phyloP scores from a whole-genome alignment of 2,113 vertebrate genomes.

The Lophius piscatorius region DNA sequence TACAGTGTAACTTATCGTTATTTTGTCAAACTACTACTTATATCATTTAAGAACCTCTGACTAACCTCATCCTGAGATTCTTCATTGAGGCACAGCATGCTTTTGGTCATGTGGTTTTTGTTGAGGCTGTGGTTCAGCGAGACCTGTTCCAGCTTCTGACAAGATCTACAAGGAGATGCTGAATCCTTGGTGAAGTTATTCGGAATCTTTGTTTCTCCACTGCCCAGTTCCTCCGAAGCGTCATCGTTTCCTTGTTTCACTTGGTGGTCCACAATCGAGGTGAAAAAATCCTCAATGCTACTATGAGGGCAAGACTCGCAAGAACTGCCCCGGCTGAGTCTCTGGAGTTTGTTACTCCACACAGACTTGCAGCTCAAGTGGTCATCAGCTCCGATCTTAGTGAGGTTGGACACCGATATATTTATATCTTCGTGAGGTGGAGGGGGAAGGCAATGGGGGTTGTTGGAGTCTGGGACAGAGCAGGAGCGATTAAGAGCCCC shows the following conservation, averaged over 20 bases:
- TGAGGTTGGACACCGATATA: conserved; percentile 74
- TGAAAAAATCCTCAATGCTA: conserved; percentile 25
- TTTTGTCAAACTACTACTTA: too few relatives aligned
- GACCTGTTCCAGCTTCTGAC: conserved; percentile 41
- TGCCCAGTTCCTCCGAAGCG: not conserved
- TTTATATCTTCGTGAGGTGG: conserved; percentile 72
- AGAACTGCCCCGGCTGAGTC: conserved; percentile 53
- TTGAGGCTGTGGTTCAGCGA: conserved; percentile 45
- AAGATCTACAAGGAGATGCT: conserved; percentile 14
- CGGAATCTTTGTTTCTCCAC: not conserved
- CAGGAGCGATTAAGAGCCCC: conserved; percentile 81
- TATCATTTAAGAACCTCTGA: not conserved
- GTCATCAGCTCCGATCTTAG: conserved; percentile 76
- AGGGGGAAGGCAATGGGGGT: conserved; percentile 69
- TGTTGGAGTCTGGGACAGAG: conserved; percentile 82
- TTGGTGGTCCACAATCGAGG: not conserved
- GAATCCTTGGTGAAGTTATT: conserved; percentile 12
- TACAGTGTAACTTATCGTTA: too few relatives aligned
- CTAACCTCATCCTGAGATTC: conserved; percentile 81
- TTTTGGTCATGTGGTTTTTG: conserved; percentile 80
- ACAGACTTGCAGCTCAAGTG: conserved; percentile 31
- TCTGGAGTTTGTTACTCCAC: conserved; percentile 61
- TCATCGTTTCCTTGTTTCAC: not conserved
- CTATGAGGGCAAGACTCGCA: conserved; percentile 50
- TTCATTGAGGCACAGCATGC: conserved; percentile 80